Conservation (phyloP, 2,888 invertebrate genomes). For the Pristionchus arcanus region DNA sequence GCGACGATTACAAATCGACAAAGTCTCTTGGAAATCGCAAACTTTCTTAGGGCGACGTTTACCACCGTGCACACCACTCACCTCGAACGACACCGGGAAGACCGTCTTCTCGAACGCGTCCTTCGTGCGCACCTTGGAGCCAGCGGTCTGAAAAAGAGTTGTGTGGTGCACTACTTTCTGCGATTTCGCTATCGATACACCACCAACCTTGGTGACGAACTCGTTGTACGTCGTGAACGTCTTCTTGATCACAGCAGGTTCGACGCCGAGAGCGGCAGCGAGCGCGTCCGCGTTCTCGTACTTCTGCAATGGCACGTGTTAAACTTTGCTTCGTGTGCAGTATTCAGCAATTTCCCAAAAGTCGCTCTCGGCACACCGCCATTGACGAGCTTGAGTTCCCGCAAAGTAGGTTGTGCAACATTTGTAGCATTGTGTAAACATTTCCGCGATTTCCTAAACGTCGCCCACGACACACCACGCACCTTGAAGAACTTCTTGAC, state of each 20-base stretch:
- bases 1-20: background rate
- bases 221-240: conserved; percentile 71
- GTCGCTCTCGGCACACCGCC: no score
- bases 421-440: no score
- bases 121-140: conserved; percentile 55
- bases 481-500: conserved; percentile 78
- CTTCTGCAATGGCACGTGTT: conserved; percentile 59
- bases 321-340: background rate
- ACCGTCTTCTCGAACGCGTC: conserved; percentile 71
- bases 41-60: background rate
- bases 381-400: no score
- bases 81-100: conserved; percentile 63
- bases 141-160: conserved; percentile 48
- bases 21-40: conserved; percentile 45
- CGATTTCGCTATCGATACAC: background rate
- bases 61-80: background rate
- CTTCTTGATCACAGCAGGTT: conserved; percentile 59
- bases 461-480: conserved; percentile 21
- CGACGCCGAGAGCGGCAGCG: conserved; percentile 67
- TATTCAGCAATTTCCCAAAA: background rate
- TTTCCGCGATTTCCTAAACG: conserved; percentile 6
- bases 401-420: no score
- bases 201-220: conserved; percentile 58
- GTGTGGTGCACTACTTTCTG: background rate
- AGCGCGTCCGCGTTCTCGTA: conserved; percentile 69